Conservation (phyloP, 92 coral and sea anemone genomes). For the Parazoanthus swiftii region DNA sequence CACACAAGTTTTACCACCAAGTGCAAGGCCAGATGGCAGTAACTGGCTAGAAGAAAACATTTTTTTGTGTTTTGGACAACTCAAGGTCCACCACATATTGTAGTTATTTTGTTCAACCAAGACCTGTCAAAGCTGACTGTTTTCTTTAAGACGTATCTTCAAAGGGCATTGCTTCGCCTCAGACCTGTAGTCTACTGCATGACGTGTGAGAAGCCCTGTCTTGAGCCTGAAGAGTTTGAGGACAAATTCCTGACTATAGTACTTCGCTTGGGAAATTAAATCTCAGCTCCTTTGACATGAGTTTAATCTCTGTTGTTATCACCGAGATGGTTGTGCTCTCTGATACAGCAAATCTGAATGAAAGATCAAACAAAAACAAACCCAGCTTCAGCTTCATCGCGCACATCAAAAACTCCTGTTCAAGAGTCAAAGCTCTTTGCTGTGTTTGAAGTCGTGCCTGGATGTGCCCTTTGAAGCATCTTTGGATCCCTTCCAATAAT, state of each 20-base stretch:
- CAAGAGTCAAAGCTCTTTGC: slow-evolving; percentile 27
- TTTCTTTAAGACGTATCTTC: slow-evolving; percentile 30
- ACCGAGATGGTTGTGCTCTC: slow-evolving; percentile 15
- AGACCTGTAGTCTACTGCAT: slow-evolving; percentile 45
- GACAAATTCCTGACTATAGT: slow-evolving; percentile 16
- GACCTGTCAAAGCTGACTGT: not conserved
- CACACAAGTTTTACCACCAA: slow-evolving; percentile 53
- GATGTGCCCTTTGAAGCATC: slow-evolving; percentile 13
- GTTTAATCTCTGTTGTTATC: slow-evolving; percentile 7
- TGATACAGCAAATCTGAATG: slow-evolving; percentile 17
- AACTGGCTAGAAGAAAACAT: slow-evolving; percentile 34
- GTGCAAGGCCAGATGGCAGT: slow-evolving; percentile 59
- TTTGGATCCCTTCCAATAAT: slow-evolving; percentile 25
- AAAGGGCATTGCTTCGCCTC: slow-evolving; percentile 38
- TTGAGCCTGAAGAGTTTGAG: slow-evolving; percentile 61
- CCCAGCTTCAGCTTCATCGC: slow-evolving; percentile 29
- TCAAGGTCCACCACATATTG: slow-evolving; percentile 41
- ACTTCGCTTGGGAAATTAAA: slow-evolving; percentile 15
- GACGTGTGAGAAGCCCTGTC: slow-evolving; percentile 44
- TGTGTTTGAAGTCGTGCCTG: not conserved
- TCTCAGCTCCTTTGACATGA: not conserved
- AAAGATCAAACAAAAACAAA: slow-evolving; percentile 14
- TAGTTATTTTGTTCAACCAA: slow-evolving; percentile 43
- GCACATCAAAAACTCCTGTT: slow-evolving; percentile 7
- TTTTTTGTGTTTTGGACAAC: slow-evolving; percentile 52